Conservation (phyloP, 2,797 vertebrate species). For the Cyclopterus lumpus region DNA sequence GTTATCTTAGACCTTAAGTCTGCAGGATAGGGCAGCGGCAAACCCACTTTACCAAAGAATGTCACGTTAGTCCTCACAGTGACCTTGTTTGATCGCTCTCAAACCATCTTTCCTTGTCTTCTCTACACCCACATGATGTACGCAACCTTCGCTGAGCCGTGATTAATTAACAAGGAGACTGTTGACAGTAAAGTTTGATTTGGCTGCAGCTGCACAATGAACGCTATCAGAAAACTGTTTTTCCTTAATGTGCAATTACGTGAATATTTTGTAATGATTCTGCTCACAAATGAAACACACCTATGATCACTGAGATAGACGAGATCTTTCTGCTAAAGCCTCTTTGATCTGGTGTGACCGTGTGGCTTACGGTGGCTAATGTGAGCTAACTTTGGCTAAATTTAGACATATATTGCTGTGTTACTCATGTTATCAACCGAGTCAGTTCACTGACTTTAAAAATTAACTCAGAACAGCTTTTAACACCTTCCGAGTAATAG, state of each 20-base stretch:
- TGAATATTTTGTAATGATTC: background rate
- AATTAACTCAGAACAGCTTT: conserved; percentile 58
- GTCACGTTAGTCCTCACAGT: conserved; percentile 37
- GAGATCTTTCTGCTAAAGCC: conserved; percentile 1
- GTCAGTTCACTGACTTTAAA: background rate
- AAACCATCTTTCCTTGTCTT: conserved; percentile 23
- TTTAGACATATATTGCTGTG: background rate
- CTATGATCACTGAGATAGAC: background rate
- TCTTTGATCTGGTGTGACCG: background rate
- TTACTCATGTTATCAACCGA: fast-evolving
- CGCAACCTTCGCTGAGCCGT: background rate
- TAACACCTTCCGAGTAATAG: conserved; percentile 48
- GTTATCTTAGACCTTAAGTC: conserved; percentile 54
- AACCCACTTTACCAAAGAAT: conserved; percentile 54
- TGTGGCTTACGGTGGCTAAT: background rate
- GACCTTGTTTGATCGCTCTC: conserved; percentile 44
- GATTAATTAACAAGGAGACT: conserved; percentile 14
- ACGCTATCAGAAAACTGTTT: background rate
- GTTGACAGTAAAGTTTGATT: background rate
- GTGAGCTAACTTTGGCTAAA: background rate
- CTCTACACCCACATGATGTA: background rate
- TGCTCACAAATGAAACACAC: background rate
- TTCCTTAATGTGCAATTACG: background rate
- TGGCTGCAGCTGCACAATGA: background rate
- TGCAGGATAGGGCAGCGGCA: conserved; percentile 5